phyloP scores from a whole-genome alignment of 2,888 invertebrate species.

The Lepidochrysops patricia region DNA sequence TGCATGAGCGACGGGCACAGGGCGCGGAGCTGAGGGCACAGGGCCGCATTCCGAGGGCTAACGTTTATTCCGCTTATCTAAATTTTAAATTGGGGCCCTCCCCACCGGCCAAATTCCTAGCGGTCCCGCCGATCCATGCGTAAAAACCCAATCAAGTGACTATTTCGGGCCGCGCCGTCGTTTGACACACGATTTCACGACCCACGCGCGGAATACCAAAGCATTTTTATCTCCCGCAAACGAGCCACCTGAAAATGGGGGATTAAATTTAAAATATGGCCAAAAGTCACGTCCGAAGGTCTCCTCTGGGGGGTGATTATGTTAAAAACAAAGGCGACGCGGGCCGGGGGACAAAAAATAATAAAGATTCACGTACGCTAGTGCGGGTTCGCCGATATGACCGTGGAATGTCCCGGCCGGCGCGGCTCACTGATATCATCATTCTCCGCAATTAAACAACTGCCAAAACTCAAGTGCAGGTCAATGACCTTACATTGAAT shows the following conservation, averaged over 20 bases:
- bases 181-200: constrained; percentile 55
- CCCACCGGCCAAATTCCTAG: constrained; percentile 40
- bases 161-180: constrained; percentile 47
- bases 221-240: constrained; percentile 20
- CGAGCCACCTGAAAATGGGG: constrained; percentile 15
- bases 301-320: neutral
- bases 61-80: constrained; percentile 67
- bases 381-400: neutral
- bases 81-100: constrained; percentile 55
- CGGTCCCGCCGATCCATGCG: constrained; percentile 54
- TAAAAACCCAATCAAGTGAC: constrained; percentile 60
- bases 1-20: constrained; percentile 12
- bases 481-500: neutral
- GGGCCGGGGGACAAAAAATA: neutral
- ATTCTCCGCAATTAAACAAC: neutral
- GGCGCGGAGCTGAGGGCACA: constrained; percentile 11
- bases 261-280: neutral
- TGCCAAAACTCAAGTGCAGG: neutral
- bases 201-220: constrained; percentile 31
- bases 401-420: neutral
- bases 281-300: constrained; percentile 1
- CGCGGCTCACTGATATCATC: neutral
- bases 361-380: neutral
- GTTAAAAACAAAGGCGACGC: neutral
- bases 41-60: constrained; percentile 26